phyloP scores from a whole-genome alignment of 2,888 invertebrate genomes.

The Ennomos fuscantarius region DNA sequence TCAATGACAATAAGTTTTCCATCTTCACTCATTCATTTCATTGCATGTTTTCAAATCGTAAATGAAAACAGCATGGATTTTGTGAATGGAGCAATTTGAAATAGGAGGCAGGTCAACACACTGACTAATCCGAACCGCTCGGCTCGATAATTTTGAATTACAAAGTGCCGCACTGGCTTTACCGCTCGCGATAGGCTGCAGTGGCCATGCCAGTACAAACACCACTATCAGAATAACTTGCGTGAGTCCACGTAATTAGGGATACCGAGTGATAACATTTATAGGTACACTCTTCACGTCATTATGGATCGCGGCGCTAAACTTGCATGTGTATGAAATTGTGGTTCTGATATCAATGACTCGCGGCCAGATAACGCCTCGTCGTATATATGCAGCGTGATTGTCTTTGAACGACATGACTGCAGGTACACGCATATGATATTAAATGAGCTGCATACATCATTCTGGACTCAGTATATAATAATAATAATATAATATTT shows the following conservation, averaged over 20 bases:
- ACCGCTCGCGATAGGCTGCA: slow-evolving; percentile 49
- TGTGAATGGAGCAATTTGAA: slow-evolving; percentile 42
- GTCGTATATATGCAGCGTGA: slow-evolving; percentile 39
- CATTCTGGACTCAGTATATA: slow-evolving; percentile 35
- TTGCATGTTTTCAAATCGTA: neutral
- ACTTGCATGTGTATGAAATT: slow-evolving; percentile 63
- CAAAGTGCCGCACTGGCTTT: slow-evolving; percentile 45
- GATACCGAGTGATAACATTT: slow-evolving; percentile 64
- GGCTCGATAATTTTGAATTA: slow-evolving; percentile 53
- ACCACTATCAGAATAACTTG: slow-evolving; percentile 58
- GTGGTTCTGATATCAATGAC: slow-evolving; percentile 64
- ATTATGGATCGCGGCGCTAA: slow-evolving; percentile 67
- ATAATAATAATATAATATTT: too few species aligned
- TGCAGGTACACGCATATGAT: slow-evolving; percentile 41
- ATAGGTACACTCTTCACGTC: slow-evolving; percentile 56
- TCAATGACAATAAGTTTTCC: too few species aligned
- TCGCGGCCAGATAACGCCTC: slow-evolving; percentile 49
- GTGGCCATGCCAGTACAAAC: slow-evolving; percentile 56
- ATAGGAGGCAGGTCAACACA: slow-evolving; percentile 47
- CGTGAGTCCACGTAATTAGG: slow-evolving; percentile 78
- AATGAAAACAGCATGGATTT: slow-evolving; percentile 5
- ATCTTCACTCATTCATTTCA: too few species aligned
- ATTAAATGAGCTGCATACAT: slow-evolving; percentile 45
- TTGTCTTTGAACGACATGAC: slow-evolving; percentile 55
- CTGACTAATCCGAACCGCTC: slow-evolving; percentile 34